Conservation (phyloP, 2,888 invertebrate genomes). For the Andrena trimmerana region DNA sequence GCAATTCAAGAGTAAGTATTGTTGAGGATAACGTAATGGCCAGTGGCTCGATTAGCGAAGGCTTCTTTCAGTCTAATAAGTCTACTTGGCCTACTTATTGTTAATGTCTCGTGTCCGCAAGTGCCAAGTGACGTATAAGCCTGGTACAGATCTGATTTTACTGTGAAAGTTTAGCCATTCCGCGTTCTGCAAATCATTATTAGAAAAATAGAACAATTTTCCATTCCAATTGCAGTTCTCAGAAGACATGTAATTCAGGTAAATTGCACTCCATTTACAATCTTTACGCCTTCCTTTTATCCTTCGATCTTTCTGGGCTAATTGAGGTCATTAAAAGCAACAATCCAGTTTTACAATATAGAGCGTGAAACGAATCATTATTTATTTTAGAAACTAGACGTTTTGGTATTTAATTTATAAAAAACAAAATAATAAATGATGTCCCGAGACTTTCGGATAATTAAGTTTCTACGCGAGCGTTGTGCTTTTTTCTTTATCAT, state of each 20-base stretch:
- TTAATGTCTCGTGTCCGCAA: conserved; percentile 67
- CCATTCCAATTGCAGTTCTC: background rate
- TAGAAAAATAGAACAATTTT: background rate
- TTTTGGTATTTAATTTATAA: too few species aligned
- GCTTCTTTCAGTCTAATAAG: conserved; percentile 65
- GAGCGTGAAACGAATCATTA: too few species aligned
- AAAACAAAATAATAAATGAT: too few species aligned
- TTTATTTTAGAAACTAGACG: too few species aligned
- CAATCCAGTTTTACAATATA: too few species aligned
- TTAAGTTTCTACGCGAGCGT: background rate
- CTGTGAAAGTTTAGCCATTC: conserved; percentile 24
- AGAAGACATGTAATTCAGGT: too few species aligned
- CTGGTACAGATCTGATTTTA: conserved; percentile 56
- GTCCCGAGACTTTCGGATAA: too few species aligned
- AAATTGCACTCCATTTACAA: too few species aligned
- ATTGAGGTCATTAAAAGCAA: too few species aligned
- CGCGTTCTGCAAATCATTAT: background rate
- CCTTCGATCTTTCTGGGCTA: too few species aligned
- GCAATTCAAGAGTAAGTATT: conserved; percentile 52
- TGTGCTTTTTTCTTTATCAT: background rate
- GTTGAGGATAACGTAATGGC: conserved; percentile 61
- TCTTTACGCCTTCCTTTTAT: too few species aligned
- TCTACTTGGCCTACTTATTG: conserved; percentile 72
- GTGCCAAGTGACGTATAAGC: conserved; percentile 47
- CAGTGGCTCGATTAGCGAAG: conserved; percentile 63